Conservation (phyloP, 2,797 vertebrate species). For the Thamnophis elegans region DNA sequence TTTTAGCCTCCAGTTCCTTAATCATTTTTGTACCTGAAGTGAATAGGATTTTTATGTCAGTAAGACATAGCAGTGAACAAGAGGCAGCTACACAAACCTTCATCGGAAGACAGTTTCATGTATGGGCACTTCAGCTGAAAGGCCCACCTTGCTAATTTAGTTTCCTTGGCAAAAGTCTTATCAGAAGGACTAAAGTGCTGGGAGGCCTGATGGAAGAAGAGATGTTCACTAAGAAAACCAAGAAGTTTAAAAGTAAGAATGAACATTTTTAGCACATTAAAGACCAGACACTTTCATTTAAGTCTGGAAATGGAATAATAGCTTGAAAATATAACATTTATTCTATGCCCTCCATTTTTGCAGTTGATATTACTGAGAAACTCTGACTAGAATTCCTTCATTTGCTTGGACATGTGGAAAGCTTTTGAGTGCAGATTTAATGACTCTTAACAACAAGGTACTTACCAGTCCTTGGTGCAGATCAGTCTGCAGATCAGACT, state of each 20-base stretch:
- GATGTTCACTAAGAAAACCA: neutral
- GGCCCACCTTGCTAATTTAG: neutral
- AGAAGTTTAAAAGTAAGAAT: neutral
- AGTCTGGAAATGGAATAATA: neutral
- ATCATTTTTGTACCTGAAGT: neutral
- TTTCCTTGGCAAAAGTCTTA: neutral
- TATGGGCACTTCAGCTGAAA: neutral
- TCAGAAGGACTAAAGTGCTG: neutral
- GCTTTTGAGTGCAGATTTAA: neutral
- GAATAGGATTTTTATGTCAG: neutral
- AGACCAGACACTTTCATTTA: neutral
- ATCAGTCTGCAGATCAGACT: neutral
- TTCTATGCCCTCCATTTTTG: neutral
- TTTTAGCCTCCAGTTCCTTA: neutral
- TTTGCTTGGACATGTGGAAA: neutral
- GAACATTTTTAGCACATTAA: neutral
- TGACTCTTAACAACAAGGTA: neutral
- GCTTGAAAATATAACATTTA: neutral
- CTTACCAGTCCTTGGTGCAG: neutral
- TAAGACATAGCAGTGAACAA: neutral
- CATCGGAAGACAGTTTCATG: neutral
- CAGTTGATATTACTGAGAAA: neutral
- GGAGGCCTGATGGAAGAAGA: neutral
- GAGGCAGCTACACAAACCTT: neutral
- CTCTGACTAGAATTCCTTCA: neutral